phyloP scores from a whole-genome alignment of 2,888 invertebrate species.

The Cheilosia grossa region DNA sequence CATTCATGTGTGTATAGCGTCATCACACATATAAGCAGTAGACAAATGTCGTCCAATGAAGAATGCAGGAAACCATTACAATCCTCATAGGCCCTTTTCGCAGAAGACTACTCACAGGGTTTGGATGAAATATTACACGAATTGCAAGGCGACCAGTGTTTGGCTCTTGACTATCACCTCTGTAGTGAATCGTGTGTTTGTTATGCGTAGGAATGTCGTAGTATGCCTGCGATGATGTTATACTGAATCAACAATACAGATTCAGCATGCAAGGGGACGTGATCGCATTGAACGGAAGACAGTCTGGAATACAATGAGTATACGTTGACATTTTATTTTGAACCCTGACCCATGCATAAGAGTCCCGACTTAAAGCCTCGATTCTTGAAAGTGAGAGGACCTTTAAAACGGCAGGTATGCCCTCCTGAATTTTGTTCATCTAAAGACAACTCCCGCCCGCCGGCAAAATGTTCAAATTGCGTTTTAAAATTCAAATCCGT shows the following conservation, averaged over 20 bases:
- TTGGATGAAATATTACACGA: constrained; percentile 10
- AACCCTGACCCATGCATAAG: too few species aligned
- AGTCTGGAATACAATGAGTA: too few species aligned
- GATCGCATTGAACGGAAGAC: constrained; percentile 6
- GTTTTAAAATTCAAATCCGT: constrained; percentile 36
- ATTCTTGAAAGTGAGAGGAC: too few species aligned
- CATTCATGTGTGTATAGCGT: too few species aligned
- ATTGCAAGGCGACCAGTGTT: not conserved
- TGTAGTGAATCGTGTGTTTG: not conserved
- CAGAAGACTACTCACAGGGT: not conserved
- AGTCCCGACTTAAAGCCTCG: too few species aligned
- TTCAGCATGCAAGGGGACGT: constrained; percentile 32
- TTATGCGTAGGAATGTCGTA: constrained; percentile 29
- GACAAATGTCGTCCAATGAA: constrained; percentile 14
- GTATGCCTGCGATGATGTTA: constrained; percentile 28
- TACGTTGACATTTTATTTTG: too few species aligned
- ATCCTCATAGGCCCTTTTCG: not conserved
- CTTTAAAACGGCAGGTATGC: not conserved
- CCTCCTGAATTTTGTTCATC: too few species aligned
- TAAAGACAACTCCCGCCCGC: too few species aligned
- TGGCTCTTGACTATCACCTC: too few species aligned
- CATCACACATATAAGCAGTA: not conserved
- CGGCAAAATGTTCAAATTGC: too few species aligned
- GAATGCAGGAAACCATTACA: constrained; percentile 50
- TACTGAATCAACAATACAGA: constrained; percentile 48